Base-by-base conservation (phyloP, 1,140 invertebrate species). In the Globodera ellingtonae region DNA sequence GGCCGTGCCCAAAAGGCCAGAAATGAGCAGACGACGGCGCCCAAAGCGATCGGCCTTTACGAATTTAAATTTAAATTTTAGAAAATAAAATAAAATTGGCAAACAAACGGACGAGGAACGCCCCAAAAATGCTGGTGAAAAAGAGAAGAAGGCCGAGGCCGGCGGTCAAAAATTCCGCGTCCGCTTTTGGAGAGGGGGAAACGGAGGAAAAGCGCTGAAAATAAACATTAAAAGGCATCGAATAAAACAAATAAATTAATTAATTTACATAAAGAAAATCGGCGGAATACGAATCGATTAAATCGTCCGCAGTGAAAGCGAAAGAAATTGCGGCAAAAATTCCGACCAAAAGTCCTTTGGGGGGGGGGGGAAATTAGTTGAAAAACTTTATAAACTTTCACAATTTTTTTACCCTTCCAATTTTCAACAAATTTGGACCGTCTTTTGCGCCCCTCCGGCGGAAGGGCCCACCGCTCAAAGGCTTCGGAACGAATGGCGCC, bases 231-330 rank as follows among this genome's bases (percentile, higher is more conserved):
- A 80, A n/a, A n/a, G 46, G 6, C 10, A n/a, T 2, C 72, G 79
- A 52, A 72, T 66, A 18, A 59, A 78, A 78, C 18, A 79, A 75
- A 75, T 18, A 72, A 4, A 18, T n/a, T 3, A 35, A 35, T 46
- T 59, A 48, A n/a, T 44, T 79, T 66, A 83, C 82, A 76, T 78
- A 81, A 10, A 84, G 72, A 80, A 84, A 69, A 59, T 85, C 79
- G 24, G 82, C 71, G 46, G 83, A 84, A 76, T 83, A 84, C 5
- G 83, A 84, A 66, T 84, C 83, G 21, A 84, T 79, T n/a, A 84
- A 24, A 72, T 84, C 83, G 52, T 84, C 83, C 18, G 75, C 83
- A 18, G 83, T 84, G 69, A 84, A 85, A 15, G 81, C 82, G 46
- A 83, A 85, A 10, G 69, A 75, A n/a, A 85, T 73, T 15, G 80